A percentile compares a stretch with the other conserved stretches of the same genome.
Conservation (phyloP, 2,888 invertebrate genomes). For the Cerastoderma edule region DNA sequence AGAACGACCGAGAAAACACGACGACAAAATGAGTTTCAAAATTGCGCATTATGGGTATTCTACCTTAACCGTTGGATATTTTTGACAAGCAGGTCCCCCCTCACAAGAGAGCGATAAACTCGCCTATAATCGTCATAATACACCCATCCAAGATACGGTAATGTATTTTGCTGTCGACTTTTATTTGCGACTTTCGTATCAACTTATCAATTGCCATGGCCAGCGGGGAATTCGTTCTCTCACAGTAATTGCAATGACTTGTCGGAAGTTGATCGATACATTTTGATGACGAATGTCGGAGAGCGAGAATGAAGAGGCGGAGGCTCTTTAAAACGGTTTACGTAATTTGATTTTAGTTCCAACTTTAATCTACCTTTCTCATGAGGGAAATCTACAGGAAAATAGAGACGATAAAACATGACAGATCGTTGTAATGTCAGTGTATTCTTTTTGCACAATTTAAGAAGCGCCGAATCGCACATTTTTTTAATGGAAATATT, state of each 20-base stretch:
- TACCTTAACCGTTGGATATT: not conserved
- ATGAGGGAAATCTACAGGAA: no score
- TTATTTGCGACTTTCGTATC: constrained; percentile 40
- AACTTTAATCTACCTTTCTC: no score
- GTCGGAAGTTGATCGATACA: constrained; percentile 36
- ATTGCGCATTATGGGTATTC: no score
- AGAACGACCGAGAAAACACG: no score
- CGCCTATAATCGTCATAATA: constrained; percentile 23
- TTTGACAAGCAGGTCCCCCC: constrained; percentile 13
- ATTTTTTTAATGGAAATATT: no score
- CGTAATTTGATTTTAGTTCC: constrained; percentile 29
- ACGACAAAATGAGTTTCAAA: no score
- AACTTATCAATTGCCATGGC: constrained; percentile 40
- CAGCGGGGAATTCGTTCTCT: constrained; percentile 34
- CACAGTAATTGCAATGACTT: constrained; percentile 33
- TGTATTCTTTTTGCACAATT: no score
- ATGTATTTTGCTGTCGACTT: constrained; percentile 32
- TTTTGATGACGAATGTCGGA: constrained; percentile 24
- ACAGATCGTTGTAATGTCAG: no score
- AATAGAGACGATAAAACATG: no score
- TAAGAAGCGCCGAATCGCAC: no score
- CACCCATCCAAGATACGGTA: constrained; percentile 26
- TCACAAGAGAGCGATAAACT: constrained; percentile 20
- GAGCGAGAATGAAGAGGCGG: no score
- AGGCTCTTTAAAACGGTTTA: no score